Percentiles rank a stretch among this genome's conserved stretches.
These are phyloP conservation scores for Calidris pygmaea DNA, from an alignment of 2,113 vertebrate genomes.

Conservation along the genomic window DNA sequence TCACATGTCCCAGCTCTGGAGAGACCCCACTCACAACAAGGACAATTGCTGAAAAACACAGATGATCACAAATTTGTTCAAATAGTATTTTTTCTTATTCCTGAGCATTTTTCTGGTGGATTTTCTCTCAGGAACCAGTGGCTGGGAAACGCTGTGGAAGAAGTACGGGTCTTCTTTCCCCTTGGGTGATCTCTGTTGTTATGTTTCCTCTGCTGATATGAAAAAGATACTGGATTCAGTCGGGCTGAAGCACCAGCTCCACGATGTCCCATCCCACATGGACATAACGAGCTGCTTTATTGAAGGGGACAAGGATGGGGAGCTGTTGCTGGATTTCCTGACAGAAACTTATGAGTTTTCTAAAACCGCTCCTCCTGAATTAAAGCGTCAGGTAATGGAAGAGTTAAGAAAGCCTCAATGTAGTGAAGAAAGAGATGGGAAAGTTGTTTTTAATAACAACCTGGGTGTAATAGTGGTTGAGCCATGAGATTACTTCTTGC, in stretches of 20 bases:
- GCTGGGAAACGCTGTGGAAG: conserved; percentile 83
- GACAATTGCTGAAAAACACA: neutral
- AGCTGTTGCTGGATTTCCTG: conserved; percentile 89
- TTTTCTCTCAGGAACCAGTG: conserved; percentile 76
- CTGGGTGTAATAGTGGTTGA: conserved; percentile 80
- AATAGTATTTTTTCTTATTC: neutral
- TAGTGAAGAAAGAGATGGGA: conserved; percentile 78
- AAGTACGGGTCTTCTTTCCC: conserved; percentile 74
- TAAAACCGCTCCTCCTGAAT: conserved; percentile 78
- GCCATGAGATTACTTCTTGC: conserved; percentile 32
- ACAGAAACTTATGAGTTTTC: conserved; percentile 85
- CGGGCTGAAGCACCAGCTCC: conserved; percentile 75
- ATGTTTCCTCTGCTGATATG: conserved; percentile 78
- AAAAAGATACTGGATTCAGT: conserved; percentile 75
- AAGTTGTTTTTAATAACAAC: conserved; percentile 86
- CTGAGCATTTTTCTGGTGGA: neutral
- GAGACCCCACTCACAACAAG: rapidly evolving
- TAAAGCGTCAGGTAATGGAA: conserved; percentile 79
- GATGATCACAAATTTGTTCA: neutral
- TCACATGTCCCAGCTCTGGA: rapidly evolving
- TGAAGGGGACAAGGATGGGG: conserved; percentile 83
- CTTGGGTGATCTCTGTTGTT: conserved; percentile 72
- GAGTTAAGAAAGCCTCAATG: conserved; percentile 82
- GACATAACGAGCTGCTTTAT: conserved; percentile 91
- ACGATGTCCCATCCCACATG: conserved; percentile 81